Base-by-base conservation (phyloP, 2,113 vertebrate species). In the Neoarius graeffei region DNA sequence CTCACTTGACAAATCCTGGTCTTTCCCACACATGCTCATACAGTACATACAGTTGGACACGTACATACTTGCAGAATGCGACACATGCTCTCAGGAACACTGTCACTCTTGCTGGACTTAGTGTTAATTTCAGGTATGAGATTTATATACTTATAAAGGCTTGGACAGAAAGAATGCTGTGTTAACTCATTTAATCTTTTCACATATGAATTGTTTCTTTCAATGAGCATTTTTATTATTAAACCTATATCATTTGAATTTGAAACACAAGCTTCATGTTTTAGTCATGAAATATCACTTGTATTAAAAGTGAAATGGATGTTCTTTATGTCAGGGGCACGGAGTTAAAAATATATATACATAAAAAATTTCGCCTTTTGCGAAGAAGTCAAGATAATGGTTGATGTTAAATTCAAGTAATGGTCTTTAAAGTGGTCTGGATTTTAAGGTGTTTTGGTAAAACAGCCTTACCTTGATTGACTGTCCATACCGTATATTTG, bases 71-170 rank as follows among this genome's bases (percentile, higher is more conserved):
- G 27, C 79, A 88, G 52, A 73, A 90, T 90, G 89, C 17, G 57
- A 71, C 71, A 17, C 56, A 1, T 15, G 25, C 59, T 86, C 57
- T 85, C 74, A 30, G 85, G 89, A 87, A 19, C 88, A 27, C 50
- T 90, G 27, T 35, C 69, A n/a, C 80, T 90, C 77, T 62, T 87
- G 56, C 66, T 90, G 87, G 87, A 87, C 54, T 2, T 27, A 7
- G 67, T 74, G 4, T n/a, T 88, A 4, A 74, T 62, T 64, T 59
- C 19, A 59, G 89, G 89, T 90, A 90, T 62, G 86, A 85, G 9
- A 81, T 60, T 56, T 74, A 66, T n/a, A 48, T 62, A 48, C 23
- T 42, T 42, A 42, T 42, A 42, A 42, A 42, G 42, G 42, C 42
- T 4, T 42, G 42, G 42, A 42, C 4, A 42, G 42, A 42, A 42